A percentile compares a stretch with the other conserved stretches of the same genome.
phyloP scores from a whole-genome alignment of 2,113 vertebrate genomes.

The Zosterops hypoxanthus region DNA sequence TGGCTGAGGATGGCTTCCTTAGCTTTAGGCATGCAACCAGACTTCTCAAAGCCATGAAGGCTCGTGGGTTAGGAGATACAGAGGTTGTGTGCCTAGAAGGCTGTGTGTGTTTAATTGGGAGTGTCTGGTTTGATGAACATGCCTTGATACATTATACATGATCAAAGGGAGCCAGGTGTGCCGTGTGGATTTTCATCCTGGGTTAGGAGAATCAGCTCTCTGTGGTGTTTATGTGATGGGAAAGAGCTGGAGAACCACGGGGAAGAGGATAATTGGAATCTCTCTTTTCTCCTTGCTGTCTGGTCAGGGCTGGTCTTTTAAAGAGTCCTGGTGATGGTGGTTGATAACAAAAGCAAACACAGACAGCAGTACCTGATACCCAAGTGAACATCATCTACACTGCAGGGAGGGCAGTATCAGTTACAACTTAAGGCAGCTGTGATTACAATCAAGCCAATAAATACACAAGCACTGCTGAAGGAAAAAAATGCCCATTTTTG shows the following conservation, averaged over 20 bases:
- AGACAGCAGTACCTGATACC: slow-evolving; percentile 22
- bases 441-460: slow-evolving; percentile 47
- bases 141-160: rapidly evolving
- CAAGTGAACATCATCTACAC: background rate
- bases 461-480: background rate
- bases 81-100: background rate
- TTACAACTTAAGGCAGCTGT: slow-evolving; percentile 38
- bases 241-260: background rate
- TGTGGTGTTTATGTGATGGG: background rate
- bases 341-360: slow-evolving; percentile 27
- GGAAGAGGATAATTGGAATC: background rate
- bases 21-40: background rate
- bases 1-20: rapidly evolving
- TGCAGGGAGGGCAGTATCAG: background rate
- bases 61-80: background rate
- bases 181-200: background rate
- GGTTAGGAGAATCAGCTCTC: background rate
- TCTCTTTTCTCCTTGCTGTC: background rate
- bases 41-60: background rate
- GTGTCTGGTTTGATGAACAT: background rate
- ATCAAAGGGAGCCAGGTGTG: background rate
- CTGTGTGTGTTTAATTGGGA: background rate
- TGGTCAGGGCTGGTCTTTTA: slow-evolving; percentile 19
- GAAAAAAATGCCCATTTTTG: background rate
- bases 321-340: slow-evolving; percentile 9